Percentiles rank a stretch among this genome's conserved stretches.
phyloP scores from a whole-genome alignment of 2,113 vertebrate species.

The Dipodomys stephensi region DNA sequence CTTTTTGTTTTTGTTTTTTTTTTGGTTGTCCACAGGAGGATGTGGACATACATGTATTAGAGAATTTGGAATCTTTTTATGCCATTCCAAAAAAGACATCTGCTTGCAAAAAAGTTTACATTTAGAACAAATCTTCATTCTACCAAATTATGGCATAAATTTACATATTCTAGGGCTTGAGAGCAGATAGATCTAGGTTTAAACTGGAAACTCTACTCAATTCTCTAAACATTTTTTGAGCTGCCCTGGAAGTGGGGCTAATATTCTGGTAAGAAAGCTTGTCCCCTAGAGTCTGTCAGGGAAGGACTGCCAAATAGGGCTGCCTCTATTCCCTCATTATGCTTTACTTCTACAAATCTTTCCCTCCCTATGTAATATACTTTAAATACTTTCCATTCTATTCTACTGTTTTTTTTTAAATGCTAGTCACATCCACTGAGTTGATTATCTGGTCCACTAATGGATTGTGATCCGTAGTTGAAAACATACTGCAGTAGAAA shows the following conservation, averaged over 20 bases:
- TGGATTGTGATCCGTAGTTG: neutral
- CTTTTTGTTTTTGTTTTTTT: too few relatives aligned
- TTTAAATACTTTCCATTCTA: neutral
- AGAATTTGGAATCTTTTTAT: constrained; percentile 3
- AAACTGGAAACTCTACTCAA: neutral
- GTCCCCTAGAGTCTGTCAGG: neutral
- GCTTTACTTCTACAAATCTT: neutral
- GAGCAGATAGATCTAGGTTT: neutral
- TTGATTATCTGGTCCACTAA: neutral
- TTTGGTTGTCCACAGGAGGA: neutral
- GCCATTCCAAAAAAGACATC: neutral
- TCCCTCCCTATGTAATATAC: neutral
- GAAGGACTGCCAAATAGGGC: neutral
- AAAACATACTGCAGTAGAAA: constrained; percentile 21
- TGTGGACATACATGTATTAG: accelerated
- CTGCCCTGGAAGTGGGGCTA: neutral
- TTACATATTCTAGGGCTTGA: neutral
- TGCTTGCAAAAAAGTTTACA: constrained; percentile 19
- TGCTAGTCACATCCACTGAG: neutral
- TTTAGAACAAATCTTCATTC: constrained; percentile 1
- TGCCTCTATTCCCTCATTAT: neutral
- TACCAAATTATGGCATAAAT: neutral
- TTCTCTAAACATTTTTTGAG: neutral
- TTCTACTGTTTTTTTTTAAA: neutral
- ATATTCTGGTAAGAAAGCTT: neutral